Percentiles rank a stretch among this genome's conserved stretches.
These are phyloP conservation scores for Nymphalis polychloros DNA, from an alignment of 2,888 invertebrate genomes.

Conservation along the genomic window DNA sequence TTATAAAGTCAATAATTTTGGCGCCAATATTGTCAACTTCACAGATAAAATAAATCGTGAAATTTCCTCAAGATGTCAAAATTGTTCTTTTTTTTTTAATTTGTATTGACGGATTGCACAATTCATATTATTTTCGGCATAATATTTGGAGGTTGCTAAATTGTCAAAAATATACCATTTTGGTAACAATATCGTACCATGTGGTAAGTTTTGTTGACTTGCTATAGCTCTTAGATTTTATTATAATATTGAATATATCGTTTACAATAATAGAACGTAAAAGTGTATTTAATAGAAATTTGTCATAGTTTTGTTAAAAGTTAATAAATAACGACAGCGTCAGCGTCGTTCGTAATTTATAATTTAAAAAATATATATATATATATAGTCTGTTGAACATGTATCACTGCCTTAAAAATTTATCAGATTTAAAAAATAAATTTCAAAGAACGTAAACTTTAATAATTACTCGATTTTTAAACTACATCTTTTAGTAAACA, in stretches of 20 bases:
- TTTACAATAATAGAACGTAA: neutral
- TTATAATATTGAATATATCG: slow-evolving; percentile 9
- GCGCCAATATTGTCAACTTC: too few species aligned
- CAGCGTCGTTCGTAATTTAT: neutral
- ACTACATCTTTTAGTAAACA: too few species aligned
- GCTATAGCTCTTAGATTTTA: slow-evolving; percentile 17
- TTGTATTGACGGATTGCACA: neutral
- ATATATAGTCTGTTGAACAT: neutral
- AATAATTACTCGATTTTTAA: neutral
- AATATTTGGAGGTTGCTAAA: slow-evolving; percentile 11
- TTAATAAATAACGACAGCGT: neutral
- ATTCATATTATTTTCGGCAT: neutral
- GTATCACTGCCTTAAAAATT: slow-evolving; percentile 2
- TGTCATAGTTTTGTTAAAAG: slow-evolving; percentile 2
- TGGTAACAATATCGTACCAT: slow-evolving; percentile 17
- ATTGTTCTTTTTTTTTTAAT: too few species aligned
- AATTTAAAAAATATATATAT: neutral
- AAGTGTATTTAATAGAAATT: slow-evolving; percentile 1
- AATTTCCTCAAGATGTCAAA: too few species aligned
- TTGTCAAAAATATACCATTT: slow-evolving; percentile 10
- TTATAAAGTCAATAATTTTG: too few species aligned
- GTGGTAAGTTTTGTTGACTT: slow-evolving; percentile 13
- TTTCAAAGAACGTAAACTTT: neutral
- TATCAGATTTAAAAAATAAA: neutral
- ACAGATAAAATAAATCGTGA: too few species aligned